phyloP scores from a whole-genome alignment of 2,113 vertebrate species.

The Lepidothrix coronata region DNA sequence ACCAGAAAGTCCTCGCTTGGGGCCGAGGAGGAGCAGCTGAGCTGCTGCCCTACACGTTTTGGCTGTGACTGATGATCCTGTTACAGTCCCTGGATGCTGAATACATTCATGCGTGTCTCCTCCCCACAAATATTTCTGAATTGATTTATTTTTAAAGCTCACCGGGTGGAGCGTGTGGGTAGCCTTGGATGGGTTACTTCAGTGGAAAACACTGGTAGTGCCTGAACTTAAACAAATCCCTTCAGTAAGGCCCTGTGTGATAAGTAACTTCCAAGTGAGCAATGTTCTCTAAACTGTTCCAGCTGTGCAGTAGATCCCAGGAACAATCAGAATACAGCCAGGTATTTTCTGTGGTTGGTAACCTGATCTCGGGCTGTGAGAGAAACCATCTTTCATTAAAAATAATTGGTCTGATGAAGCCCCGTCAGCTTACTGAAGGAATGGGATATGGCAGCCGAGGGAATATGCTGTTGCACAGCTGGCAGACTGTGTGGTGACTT shows the following conservation, averaged over 20 bases:
- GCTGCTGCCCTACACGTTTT: background rate
- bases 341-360: background rate
- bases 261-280: background rate
- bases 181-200: background rate
- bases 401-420: background rate
- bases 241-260: background rate
- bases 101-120: fast-evolving
- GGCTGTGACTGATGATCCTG: background rate
- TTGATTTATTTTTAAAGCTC: fast-evolving
- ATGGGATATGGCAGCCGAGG: background rate
- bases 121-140: background rate
- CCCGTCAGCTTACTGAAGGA: background rate
- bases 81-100: background rate
- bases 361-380: background rate
- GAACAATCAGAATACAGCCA: background rate
- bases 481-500: background rate
- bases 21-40: background rate
- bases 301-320: background rate
- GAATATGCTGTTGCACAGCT: background rate
- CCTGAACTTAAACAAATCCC: background rate
- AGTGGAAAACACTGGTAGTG: background rate
- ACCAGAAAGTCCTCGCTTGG: background rate
- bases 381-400: background rate
- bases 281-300: fast-evolving
- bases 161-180: fast-evolving